These are phyloP conservation scores for Myiopsitta monachus DNA, from an alignment of 2,113 vertebrate genomes.

Conservation along the genomic window DNA sequence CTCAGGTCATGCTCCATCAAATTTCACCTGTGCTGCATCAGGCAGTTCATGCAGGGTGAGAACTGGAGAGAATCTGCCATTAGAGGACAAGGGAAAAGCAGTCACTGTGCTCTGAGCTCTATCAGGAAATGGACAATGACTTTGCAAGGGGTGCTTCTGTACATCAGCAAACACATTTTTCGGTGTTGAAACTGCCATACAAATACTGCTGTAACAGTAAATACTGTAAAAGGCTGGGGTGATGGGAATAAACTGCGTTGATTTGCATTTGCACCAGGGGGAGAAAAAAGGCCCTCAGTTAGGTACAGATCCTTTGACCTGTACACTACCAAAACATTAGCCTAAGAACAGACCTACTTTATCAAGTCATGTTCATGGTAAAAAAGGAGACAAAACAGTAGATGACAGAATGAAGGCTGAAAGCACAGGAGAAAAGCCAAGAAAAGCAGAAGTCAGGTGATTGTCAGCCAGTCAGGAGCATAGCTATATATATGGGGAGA, in stretches of 20 bases:
- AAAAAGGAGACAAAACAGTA: neutral
- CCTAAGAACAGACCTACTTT: neutral
- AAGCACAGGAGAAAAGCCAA: neutral
- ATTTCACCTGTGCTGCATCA: neutral
- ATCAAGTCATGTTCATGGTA: neutral
- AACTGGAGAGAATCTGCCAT: neutral
- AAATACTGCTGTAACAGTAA: neutral
- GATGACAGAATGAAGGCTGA: neutral
- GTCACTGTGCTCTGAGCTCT: neutral
- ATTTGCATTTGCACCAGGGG: neutral
- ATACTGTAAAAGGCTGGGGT: neutral
- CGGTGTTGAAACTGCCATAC: neutral
- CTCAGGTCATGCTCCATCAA: neutral
- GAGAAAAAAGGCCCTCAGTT: neutral
- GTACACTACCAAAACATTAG: neutral
- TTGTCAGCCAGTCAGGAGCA: neutral
- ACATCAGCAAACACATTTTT: neutral
- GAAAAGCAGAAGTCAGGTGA: neutral
- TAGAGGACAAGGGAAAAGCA: neutral
- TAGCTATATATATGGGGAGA: neutral
- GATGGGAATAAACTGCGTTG: neutral
- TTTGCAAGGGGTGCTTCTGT: neutral
- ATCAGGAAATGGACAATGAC: neutral
- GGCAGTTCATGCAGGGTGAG: neutral
- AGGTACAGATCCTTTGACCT: neutral